Evolutionary conservation across 2,113 vertebrate genomes (phyloP).

Genomic region (Mobula hypostoma): DNA sequence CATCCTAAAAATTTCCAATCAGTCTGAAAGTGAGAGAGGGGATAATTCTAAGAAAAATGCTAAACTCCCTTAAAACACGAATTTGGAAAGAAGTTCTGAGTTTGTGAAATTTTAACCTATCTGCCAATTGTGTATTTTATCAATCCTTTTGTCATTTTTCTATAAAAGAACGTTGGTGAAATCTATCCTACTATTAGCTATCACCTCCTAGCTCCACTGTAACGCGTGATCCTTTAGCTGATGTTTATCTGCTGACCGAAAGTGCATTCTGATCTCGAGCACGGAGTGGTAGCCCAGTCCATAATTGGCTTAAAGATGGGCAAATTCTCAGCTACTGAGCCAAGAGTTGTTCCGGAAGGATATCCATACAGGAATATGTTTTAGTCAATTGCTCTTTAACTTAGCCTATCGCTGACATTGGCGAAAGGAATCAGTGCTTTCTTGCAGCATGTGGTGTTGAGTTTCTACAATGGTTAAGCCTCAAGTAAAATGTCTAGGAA

Average conservation of each 20-base stretch:
- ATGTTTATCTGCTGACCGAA: neutral
- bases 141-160: neutral
- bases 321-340: neutral
- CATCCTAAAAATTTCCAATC: neutral
- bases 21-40: neutral
- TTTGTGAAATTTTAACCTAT: neutral
- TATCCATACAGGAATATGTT: neutral
- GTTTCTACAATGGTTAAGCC: neutral
- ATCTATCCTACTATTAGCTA: neutral
- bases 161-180: neutral
- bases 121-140: neutral
- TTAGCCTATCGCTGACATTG: neutral
- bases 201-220: neutral
- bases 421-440: neutral
- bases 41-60: neutral
- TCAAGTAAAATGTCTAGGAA: neutral
- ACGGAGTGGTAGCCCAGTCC: neutral
- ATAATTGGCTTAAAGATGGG: neutral
- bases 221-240: neutral
- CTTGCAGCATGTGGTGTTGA: neutral
- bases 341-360: neutral
- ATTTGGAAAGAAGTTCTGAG: neutral
- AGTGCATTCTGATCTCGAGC: neutral
- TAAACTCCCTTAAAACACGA: neutral
- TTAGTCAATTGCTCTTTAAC: neutral